Evolutionary conservation across 2,113 vertebrate genomes (phyloP).

Genomic region (Polypterus senegalus): DNA sequence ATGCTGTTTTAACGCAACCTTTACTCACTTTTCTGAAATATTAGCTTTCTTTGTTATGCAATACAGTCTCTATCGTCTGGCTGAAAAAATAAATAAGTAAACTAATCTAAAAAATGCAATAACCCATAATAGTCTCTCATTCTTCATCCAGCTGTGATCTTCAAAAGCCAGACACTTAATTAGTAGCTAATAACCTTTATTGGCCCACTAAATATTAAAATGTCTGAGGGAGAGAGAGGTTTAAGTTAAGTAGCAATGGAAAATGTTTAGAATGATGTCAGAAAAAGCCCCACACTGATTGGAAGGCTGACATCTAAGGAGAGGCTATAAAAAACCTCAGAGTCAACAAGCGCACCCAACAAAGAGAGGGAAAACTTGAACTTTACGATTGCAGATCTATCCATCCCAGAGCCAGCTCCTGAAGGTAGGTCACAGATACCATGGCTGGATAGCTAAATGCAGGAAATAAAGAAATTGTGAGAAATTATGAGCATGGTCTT

Average conservation of each 20-base stretch:
- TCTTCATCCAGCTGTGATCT: slow-evolving; percentile 12
- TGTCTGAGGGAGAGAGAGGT: slow-evolving; percentile 25
- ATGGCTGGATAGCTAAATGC: too few species aligned
- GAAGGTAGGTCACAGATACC: too few species aligned
- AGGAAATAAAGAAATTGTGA: too few species aligned
- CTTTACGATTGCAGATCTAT: slow-evolving; percentile 22
- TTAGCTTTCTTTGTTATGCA: too few species aligned
- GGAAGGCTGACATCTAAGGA: slow-evolving; percentile 32
- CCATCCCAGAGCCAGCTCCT: too few species aligned
- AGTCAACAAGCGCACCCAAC: slow-evolving; percentile 23
- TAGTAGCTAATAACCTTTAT: slow-evolving; percentile 26
- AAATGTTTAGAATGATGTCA: slow-evolving; percentile 69
- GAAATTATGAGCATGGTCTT: too few species aligned
- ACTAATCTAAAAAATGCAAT: too few species aligned
- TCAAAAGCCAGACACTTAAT: slow-evolving; percentile 12
- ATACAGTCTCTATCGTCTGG: too few species aligned
- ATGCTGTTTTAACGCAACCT: too few species aligned
- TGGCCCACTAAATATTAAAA: slow-evolving; percentile 26
- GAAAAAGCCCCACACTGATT: slow-evolving; percentile 52
- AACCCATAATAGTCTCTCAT: too few species aligned
- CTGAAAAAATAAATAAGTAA: too few species aligned
- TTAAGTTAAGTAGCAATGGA: slow-evolving; percentile 53
- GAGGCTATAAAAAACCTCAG: slow-evolving; percentile 35
- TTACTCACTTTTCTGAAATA: too few species aligned
- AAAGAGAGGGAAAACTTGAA: slow-evolving; percentile 22